These are phyloP conservation scores for Rhagonycha lutea DNA, from an alignment of 2,888 invertebrate genomes.

Conservation along the genomic window DNA sequence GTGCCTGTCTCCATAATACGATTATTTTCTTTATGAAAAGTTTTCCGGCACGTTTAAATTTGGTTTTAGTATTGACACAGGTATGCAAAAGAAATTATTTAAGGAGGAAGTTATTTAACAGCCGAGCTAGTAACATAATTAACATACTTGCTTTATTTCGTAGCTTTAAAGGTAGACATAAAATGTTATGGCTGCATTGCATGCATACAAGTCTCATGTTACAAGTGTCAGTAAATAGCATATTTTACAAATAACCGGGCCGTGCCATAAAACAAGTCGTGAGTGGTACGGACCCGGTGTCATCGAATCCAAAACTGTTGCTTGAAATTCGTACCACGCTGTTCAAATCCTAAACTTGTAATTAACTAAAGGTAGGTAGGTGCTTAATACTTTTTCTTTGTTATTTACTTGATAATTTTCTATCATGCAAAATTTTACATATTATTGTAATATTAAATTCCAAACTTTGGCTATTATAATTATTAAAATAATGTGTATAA, in stretches of 20 bases:
- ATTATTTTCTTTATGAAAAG: not conserved
- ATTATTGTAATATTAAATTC: not conserved
- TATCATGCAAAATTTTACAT: slow-evolving; percentile 6
- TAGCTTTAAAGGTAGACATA: slow-evolving; percentile 25
- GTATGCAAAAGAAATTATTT: not conserved
- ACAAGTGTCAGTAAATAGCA: slow-evolving; percentile 48
- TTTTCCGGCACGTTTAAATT: not conserved
- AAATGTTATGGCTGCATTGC: slow-evolving; percentile 45
- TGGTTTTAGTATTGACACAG: not conserved
- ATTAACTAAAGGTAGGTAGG: slow-evolving; percentile 41
- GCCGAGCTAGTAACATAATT: slow-evolving; percentile 6
- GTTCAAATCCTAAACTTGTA: slow-evolving; percentile 44
- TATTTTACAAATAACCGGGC: slow-evolving; percentile 46
- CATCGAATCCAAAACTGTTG: slow-evolving; percentile 43
- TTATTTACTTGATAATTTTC: slow-evolving; percentile 35
- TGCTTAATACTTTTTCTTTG: slow-evolving; percentile 43
- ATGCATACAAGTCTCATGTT: slow-evolving; percentile 42
- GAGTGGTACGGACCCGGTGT: slow-evolving; percentile 41
- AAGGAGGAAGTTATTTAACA: not conserved
- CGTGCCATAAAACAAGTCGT: slow-evolving; percentile 34
- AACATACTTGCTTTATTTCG: slow-evolving; percentile 11
- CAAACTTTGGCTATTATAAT: not conserved
- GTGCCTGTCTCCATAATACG: not conserved
- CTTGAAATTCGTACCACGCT: slow-evolving; percentile 47
- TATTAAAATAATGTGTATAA: not conserved